A percentile compares a stretch with the other conserved stretches of the same genome.
These are phyloP conservation scores for Maniola jurtina DNA, from an alignment of 1,140 invertebrate genomes.

Conservation along the genomic window DNA sequence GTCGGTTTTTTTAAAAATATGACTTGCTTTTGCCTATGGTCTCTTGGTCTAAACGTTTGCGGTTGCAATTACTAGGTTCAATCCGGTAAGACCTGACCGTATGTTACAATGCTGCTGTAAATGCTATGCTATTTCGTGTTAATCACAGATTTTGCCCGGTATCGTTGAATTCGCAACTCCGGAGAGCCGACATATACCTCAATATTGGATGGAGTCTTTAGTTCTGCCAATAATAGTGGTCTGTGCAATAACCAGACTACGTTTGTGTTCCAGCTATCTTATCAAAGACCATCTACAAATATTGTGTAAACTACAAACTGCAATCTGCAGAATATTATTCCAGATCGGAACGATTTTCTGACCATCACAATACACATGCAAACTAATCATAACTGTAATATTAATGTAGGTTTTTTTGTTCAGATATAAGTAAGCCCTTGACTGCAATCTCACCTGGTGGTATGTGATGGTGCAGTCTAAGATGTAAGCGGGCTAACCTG, in stretches of 20 bases:
- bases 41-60: background rate
- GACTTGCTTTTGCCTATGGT: background rate
- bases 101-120: background rate
- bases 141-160: background rate
- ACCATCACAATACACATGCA: too few species aligned
- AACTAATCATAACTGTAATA: too few species aligned
- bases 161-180: background rate
- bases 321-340: too few species aligned
- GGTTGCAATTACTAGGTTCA: background rate
- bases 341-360: too few species aligned
- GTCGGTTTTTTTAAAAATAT: too few species aligned
- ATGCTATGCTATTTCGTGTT: slow-evolving; percentile 1
- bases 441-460: too few species aligned
- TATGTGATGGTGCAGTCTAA: too few species aligned
- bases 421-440: too few species aligned
- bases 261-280: background rate
- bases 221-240: too few species aligned
- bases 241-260: background rate
- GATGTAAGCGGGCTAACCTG: too few species aligned
- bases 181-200: background rate
- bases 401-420: too few species aligned
- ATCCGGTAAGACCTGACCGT: slow-evolving; percentile 2
- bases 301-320: too few species aligned
- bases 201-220: background rate
- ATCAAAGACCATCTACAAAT: background rate